Conservation (phyloP, 2,797 vertebrate genomes). For the Morus bassanus region DNA sequence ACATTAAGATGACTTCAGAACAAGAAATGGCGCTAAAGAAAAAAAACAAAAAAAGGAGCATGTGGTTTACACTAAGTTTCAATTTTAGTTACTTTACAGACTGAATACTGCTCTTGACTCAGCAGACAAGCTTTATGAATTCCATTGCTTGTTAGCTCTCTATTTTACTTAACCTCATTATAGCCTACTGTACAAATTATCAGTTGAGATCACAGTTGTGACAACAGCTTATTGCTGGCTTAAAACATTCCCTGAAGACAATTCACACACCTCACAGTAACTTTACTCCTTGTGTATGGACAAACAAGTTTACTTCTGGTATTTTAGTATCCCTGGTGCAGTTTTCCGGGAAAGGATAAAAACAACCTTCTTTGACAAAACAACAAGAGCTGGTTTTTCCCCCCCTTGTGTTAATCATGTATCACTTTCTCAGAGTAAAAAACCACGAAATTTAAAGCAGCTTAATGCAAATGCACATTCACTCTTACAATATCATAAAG, state of each 20-base stretch:
- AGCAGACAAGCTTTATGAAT: neutral
- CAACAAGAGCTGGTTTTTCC: neutral
- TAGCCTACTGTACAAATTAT: neutral
- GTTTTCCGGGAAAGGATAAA: neutral
- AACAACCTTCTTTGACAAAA: neutral
- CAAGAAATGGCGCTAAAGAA: neutral
- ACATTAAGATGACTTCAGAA: neutral
- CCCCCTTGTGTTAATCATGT: neutral
- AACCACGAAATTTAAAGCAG: neutral
- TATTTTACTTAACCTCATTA: neutral
- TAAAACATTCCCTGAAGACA: neutral
- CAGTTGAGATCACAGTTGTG: neutral
- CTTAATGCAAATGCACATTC: neutral
- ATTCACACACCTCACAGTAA: neutral
- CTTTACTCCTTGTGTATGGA: neutral
- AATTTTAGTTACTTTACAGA: neutral
- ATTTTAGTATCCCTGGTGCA: neutral
- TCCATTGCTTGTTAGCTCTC: neutral
- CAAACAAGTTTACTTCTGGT: neutral
- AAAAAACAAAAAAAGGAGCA: neutral
- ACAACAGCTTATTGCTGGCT: neutral
- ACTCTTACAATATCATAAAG: neutral
- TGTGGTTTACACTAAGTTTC: neutral
- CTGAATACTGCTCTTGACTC: neutral
- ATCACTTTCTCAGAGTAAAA: neutral